A percentile compares a stretch with the other conserved stretches of the same genome.
These are phyloP conservation scores for Hedychridium roseum DNA, from an alignment of 2,888 invertebrate genomes.

Conservation along the genomic window DNA sequence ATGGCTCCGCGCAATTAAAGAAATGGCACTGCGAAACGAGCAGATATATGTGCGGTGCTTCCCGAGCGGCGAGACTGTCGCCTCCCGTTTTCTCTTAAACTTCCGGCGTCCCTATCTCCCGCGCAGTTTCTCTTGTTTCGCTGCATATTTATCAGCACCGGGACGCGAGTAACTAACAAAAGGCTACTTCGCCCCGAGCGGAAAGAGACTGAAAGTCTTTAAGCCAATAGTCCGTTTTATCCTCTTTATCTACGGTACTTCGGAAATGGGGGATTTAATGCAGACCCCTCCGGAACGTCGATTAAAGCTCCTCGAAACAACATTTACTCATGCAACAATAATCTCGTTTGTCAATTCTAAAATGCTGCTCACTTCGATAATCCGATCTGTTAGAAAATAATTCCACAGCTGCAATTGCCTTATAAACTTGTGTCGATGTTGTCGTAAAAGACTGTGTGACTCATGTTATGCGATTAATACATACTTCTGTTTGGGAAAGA, in stretches of 20 bases:
- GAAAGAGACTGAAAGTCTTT: conserved; percentile 30
- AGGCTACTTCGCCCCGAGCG: conserved; percentile 30
- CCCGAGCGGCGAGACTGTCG: conserved; percentile 20
- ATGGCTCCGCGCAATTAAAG: conserved; percentile 43
- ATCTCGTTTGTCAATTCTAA: too few relatives aligned
- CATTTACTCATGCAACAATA: too few relatives aligned
- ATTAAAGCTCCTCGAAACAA: too few relatives aligned
- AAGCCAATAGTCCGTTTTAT: conserved; percentile 38
- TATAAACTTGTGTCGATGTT: too few relatives aligned
- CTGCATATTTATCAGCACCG: conserved; percentile 57
- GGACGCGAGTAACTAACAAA: conserved; percentile 41
- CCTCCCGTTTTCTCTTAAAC: conserved; percentile 14
- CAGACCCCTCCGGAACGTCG: too few relatives aligned
- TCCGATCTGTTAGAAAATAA: too few relatives aligned
- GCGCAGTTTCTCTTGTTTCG: not conserved
- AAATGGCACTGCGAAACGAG: conserved; percentile 41
- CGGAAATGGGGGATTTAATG: conserved; percentile 9
- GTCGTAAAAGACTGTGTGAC: too few relatives aligned
- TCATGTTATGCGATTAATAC: too few relatives aligned
- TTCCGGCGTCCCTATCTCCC: conserved; percentile 1
- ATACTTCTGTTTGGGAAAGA: too few relatives aligned
- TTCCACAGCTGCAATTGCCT: too few relatives aligned
- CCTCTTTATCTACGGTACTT: conserved; percentile 20
- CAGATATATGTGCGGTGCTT: conserved; percentile 29
- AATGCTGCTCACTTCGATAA: too few relatives aligned